Evolutionary conservation across 2,113 vertebrate genomes (phyloP), one percentile per base, ranked within the genome.

Genomic region (Seriola quinqueradiata): DNA sequence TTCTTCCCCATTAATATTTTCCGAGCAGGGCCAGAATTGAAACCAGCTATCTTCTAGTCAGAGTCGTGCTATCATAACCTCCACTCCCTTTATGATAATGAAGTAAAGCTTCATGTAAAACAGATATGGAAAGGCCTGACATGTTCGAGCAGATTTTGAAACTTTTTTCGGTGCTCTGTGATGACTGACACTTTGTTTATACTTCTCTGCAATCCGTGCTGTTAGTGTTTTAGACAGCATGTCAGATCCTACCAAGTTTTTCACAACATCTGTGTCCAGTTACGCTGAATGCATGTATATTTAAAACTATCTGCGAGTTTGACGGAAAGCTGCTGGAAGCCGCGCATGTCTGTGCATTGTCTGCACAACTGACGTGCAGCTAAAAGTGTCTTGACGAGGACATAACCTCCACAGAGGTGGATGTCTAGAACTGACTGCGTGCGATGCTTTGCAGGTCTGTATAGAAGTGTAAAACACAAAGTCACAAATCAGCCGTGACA

Each of bases 251-350:
- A 78, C 72, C 5, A 63, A 64, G 81, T 60, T 82, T 66, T 54
- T 46, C 60, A 77, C 54, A 64, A 91, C 91, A 92, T 91, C 92
- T 93, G 90, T 61, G 72, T 87, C 83, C 65, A 85, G 80, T 92
- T 91, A 88, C 28, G 48, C 40, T 11, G 52, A 81, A 74, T 48
- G 63, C 75, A 70, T 60, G 75, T 70, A 63, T 67, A 79, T 89
- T 79, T 74, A 61, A 83, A 93, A 28, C 60, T 59, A 70, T 78
- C 19, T 16, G 55, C 50, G 23, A 28, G 40, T 79, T 83, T 90
- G 85, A 91, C 42, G 11, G 91, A 90, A 77, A 77, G 87, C 87
- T 72, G 84, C 86, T 90, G 75, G 61, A 50, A 86, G 67, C 83
- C 46, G 25, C 48, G 64, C 80, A 58, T 70, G 81, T 80, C 85